Percentiles rank a stretch among this genome's conserved stretches.
phyloP scores from a whole-genome alignment of 2,797 vertebrate species.

The Lutjanus campechanus region DNA sequence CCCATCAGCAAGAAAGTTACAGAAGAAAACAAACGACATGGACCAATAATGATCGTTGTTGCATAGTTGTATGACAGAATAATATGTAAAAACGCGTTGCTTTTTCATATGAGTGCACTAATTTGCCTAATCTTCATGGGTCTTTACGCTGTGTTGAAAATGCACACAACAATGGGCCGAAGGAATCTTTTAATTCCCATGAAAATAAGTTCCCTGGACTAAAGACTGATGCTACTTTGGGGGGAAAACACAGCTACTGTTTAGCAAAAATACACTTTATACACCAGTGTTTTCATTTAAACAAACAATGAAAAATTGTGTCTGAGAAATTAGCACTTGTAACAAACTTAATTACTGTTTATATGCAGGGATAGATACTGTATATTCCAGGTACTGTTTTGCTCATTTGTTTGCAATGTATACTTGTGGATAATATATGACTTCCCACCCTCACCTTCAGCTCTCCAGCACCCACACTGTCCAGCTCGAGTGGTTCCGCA shows the following conservation, averaged over 20 bases:
- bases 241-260: background rate
- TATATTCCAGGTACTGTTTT: background rate
- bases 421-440: background rate
- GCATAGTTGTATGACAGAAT: too few relatives aligned
- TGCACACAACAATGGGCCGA: too few relatives aligned
- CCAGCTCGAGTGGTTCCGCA: slow-evolving; percentile 95
- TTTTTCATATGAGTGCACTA: too few relatives aligned
- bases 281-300: background rate
- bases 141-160: too few relatives aligned
- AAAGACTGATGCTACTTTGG: too few relatives aligned
- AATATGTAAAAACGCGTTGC: too few relatives aligned
- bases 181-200: too few relatives aligned
- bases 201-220: too few relatives aligned
- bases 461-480: slow-evolving; percentile 89
- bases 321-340: background rate
- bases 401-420: background rate
- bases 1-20: too few relatives aligned
- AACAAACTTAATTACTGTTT: background rate
- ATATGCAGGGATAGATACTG: background rate
- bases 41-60: too few relatives aligned
- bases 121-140: too few relatives aligned
- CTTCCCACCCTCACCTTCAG: slow-evolving; percentile 69
- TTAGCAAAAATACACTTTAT: background rate
- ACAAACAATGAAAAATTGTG: background rate
- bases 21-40: too few relatives aligned